A percentile compares a stretch with the other conserved stretches of the same genome.
Evolutionary conservation across 2,888 invertebrate genomes (phyloP).

Genomic region (Eupithecia centaureata): DNA sequence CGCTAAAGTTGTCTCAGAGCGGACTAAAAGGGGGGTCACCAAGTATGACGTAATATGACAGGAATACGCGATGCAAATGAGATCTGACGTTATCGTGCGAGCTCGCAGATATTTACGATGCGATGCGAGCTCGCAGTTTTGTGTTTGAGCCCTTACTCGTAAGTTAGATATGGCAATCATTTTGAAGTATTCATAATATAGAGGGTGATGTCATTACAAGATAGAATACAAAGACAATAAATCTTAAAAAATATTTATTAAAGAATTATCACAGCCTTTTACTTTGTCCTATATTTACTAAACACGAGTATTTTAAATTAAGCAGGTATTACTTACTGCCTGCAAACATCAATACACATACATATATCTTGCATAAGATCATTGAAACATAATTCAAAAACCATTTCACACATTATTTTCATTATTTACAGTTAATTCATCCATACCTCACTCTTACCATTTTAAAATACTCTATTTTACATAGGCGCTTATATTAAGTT

Average conservation of each 20-base stretch:
- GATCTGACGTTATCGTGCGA: too few relatives aligned
- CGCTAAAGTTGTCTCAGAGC: too few relatives aligned
- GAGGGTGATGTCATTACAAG: not conserved
- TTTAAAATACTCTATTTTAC: not conserved
- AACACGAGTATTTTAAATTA: not conserved
- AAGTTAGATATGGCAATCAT: not conserved
- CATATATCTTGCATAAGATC: not conserved
- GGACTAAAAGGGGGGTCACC: too few relatives aligned
- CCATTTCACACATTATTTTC: not conserved
- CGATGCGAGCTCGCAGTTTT: too few relatives aligned
- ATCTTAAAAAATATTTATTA: slow-evolving; percentile 7
- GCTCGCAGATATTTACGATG: too few relatives aligned
- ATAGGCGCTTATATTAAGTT: not conserved
- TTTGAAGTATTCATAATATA: not conserved
- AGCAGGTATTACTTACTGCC: not conserved
- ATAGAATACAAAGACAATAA: not conserved
- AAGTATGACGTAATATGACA: too few relatives aligned
- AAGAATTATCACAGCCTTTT: slow-evolving; percentile 62
- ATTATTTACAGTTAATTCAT: not conserved
- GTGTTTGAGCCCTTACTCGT: too few relatives aligned
- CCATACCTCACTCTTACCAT: not conserved
- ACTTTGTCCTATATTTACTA: slow-evolving; percentile 19
- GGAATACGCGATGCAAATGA: too few relatives aligned
- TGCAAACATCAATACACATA: not conserved
- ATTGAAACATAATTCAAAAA: not conserved